phyloP scores from a whole-genome alignment of 2,113 vertebrate species.

The Seriola dumerili region DNA sequence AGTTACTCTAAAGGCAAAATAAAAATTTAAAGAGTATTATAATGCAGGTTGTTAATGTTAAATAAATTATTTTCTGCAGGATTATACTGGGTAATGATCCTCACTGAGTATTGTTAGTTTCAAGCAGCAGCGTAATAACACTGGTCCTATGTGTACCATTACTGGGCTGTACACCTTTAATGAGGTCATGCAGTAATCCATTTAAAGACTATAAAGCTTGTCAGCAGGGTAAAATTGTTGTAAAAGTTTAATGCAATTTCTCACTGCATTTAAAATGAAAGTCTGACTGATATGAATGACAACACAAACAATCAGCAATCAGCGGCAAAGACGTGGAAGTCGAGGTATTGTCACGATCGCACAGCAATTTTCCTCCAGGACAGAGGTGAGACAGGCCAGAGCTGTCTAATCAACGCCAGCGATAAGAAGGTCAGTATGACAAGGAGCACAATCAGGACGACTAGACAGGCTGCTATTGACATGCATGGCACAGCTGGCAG shows the following conservation, averaged over 20 bases:
- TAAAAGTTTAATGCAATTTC: background rate
- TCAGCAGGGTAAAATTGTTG: slow-evolving; percentile 23
- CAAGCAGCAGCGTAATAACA: slow-evolving; percentile 43
- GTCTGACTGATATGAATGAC: background rate
- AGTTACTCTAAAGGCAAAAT: slow-evolving; percentile 16
- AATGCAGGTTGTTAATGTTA: slow-evolving; percentile 31
- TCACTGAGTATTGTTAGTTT: slow-evolving; percentile 14
- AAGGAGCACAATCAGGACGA: slow-evolving; percentile 49
- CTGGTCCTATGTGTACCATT: slow-evolving; percentile 15
- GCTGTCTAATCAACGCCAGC: slow-evolving; percentile 45
- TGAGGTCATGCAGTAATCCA: slow-evolving; percentile 35
- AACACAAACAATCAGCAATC: slow-evolving; percentile 5
- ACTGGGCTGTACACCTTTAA: slow-evolving; percentile 21
- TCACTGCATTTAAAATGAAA: slow-evolving; percentile 5
- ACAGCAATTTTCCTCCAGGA: background rate
- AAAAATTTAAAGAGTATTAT: slow-evolving; percentile 16
- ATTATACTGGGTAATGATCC: slow-evolving; percentile 26
- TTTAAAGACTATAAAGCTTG: slow-evolving; percentile 48
- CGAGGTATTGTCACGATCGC: background rate
- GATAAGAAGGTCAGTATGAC: slow-evolving; percentile 48
- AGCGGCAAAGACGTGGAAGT: slow-evolving; percentile 1
- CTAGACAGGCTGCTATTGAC: slow-evolving; percentile 49
- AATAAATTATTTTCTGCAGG: slow-evolving; percentile 32
- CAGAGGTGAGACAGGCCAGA: slow-evolving; percentile 41
- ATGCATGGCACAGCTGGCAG: slow-evolving; percentile 53